A percentile compares a stretch with the other conserved stretches of the same genome.
Conservation (phyloP, 1,140 invertebrate genomes). For the Apis mellifera region Amel_HAv3.1 CM009931.2:8820001-8820500, state of each 20-base stretch:
- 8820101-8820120: constrained; percentile 7
- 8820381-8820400: no score
- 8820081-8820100: constrained; percentile 37
- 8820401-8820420: neutral
- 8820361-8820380: no score
- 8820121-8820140: constrained; percentile 41
- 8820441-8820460: neutral
- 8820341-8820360: no score
- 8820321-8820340: no score
- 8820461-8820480: neutral
- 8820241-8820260: no score
- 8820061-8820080: constrained; percentile 57
- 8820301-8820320: no score
- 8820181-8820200: neutral
- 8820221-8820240: no score
- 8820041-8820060: constrained; percentile 33
- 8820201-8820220: neutral
- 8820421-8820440: neutral
- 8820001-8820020: constrained; percentile 57
- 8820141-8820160: neutral
- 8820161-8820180: constrained; percentile 6
- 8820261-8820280: no score
- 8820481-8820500: neutral
- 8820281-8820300: no score
- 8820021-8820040: constrained; percentile 43